These are phyloP conservation scores for Panopea generosa DNA, from an alignment of 2,888 invertebrate genomes.

Conservation along the genomic window DNA sequence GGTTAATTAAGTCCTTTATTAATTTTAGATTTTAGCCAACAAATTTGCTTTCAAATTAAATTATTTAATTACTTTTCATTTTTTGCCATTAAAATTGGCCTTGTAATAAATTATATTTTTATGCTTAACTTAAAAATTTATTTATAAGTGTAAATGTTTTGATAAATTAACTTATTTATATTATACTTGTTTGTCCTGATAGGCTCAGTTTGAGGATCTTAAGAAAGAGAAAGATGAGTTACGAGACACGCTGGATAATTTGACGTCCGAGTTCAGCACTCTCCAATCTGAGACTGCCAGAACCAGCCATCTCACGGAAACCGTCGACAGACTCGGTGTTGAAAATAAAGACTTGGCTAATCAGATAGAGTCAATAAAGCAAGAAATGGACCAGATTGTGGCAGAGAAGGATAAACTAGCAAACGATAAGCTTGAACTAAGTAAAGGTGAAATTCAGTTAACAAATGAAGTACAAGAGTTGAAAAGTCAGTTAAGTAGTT, in stretches of 20 bases:
- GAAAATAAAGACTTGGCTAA: constrained; percentile 70
- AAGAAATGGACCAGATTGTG: constrained; percentile 62
- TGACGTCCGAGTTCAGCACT: constrained; percentile 70
- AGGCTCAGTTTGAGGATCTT: constrained; percentile 66
- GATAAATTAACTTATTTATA: no score
- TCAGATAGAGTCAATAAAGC: constrained; percentile 65
- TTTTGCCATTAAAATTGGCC: no score
- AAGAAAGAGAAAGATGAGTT: constrained; percentile 67
- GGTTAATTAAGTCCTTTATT: no score
- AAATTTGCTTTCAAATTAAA: no score
- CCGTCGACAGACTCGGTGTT: constrained; percentile 71
- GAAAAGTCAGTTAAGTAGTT: constrained; percentile 62
- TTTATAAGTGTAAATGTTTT: no score
- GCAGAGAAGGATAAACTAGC: constrained; percentile 72
- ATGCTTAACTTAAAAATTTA: no score
- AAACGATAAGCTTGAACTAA: constrained; percentile 69
- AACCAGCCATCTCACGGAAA: constrained; percentile 63
- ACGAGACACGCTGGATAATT: constrained; percentile 64
- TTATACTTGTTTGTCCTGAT: no score
- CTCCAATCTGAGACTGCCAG: constrained; percentile 67
- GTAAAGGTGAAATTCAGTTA: constrained; percentile 71
- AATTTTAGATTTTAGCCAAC: no score
- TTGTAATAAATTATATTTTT: no score
- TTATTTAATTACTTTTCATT: no score
- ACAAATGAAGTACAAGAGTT: constrained; percentile 67